Percentiles rank a stretch among this genome's conserved stretches.
Evolutionary conservation across 2,797 vertebrate genomes (phyloP).

Genomic region (Fundulus diaphanus): DNA sequence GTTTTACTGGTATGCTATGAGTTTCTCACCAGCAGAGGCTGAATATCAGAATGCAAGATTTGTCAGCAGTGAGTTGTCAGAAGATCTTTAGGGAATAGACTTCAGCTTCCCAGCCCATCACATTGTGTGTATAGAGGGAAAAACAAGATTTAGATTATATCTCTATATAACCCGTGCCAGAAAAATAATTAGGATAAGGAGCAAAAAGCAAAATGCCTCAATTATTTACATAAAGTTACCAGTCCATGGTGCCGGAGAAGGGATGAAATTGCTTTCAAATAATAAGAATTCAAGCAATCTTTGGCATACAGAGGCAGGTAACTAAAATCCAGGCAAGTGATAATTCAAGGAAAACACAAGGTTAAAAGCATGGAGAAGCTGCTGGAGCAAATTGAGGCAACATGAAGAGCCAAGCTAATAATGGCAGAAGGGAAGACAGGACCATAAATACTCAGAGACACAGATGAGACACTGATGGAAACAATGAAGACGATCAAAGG

Average conservation of each 20-base stretch:
- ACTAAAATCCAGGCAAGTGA: background rate
- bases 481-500: background rate
- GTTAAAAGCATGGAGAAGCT: background rate
- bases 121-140: background rate
- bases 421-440: slow-evolving; percentile 6
- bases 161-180: background rate
- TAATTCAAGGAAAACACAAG: slow-evolving; percentile 1
- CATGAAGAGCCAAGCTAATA: background rate
- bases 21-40: background rate
- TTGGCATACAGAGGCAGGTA: background rate
- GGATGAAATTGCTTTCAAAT: background rate
- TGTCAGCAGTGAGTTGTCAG: background rate
- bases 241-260: background rate
- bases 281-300: background rate
- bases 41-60: background rate
- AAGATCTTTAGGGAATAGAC: background rate
- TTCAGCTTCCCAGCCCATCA: background rate
- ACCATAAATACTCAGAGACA: slow-evolving; percentile 5
- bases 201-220: background rate
- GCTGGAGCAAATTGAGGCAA: background rate
- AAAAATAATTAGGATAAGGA: background rate
- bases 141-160: background rate
- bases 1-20: background rate
- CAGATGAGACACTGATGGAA: background rate
- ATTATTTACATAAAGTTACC: slow-evolving; percentile 1